Conservation (phyloP, 2,797 vertebrate genomes). For the Squalus acanthias region DNA sequence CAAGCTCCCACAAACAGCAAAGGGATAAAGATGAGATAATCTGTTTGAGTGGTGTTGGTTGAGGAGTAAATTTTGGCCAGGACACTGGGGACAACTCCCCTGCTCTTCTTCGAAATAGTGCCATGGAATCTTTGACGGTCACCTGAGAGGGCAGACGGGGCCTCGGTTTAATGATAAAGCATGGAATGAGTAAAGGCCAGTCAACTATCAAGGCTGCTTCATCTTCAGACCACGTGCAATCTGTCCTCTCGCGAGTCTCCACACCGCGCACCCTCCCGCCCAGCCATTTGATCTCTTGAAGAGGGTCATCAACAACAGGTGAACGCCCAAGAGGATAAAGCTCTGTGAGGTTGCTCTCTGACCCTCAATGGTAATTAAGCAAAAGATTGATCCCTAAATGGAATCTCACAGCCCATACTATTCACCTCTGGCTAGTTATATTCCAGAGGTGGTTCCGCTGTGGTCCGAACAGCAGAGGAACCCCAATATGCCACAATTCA, state of each 20-base stretch:
- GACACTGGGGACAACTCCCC: too few species aligned
- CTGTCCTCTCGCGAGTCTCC: neutral
- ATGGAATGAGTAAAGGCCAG: neutral
- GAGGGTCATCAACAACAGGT: neutral
- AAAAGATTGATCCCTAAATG: neutral
- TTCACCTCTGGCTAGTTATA: neutral
- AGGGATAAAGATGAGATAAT: too few species aligned
- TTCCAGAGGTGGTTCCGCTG: neutral
- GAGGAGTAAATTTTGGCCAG: too few species aligned
- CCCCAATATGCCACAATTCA: neutral
- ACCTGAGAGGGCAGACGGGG: neutral
- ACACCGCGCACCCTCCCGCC: neutral
- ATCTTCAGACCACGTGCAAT: neutral
- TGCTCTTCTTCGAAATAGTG: neutral
- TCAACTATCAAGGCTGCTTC: neutral
- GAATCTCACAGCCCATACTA: neutral
- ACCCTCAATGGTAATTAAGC: neutral
- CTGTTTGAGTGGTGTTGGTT: too few species aligned
- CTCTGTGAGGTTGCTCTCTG: neutral
- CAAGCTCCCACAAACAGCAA: too few species aligned
- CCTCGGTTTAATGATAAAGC: neutral
- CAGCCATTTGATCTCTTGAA: neutral
- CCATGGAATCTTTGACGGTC: neutral
- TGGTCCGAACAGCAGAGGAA: neutral
- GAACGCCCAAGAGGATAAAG: neutral